These are phyloP conservation scores for Ariolimax columbianus DNA, from an alignment of 2,888 invertebrate genomes.

Conservation along the genomic window DNA sequence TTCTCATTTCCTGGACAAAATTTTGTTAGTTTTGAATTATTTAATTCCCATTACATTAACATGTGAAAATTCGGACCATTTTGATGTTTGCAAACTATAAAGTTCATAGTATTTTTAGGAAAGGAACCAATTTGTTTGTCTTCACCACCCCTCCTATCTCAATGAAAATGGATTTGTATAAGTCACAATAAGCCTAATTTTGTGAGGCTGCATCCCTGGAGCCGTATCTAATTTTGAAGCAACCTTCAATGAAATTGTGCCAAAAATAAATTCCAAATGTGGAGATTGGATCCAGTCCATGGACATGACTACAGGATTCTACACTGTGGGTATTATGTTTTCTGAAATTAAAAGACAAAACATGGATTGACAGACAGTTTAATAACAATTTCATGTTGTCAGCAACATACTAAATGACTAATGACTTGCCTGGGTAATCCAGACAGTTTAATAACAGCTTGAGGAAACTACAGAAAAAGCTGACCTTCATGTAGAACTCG, in stretches of 20 bases:
- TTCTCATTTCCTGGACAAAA: no score
- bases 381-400: background rate
- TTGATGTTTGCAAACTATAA: no score
- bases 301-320: background rate
- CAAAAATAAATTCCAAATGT: background rate
- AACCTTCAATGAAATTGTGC: background rate
- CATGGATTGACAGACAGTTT: background rate
- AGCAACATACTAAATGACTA: no score
- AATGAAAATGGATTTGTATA: background rate
- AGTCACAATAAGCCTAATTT: background rate
- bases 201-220: background rate
- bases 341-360: background rate
- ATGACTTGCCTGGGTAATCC: no score
- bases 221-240: background rate
- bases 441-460: no score
- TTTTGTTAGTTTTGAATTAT: no score
- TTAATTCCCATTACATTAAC: no score
- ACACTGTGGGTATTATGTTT: background rate
- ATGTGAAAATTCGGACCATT: no score
- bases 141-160: background rate
- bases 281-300: background rate
- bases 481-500: no score
- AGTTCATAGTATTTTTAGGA: background rate
- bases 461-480: no score
- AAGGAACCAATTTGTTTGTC: background rate